Conservation (phyloP, 2,797 vertebrate species). For the Sitta carolinensis region DNA sequence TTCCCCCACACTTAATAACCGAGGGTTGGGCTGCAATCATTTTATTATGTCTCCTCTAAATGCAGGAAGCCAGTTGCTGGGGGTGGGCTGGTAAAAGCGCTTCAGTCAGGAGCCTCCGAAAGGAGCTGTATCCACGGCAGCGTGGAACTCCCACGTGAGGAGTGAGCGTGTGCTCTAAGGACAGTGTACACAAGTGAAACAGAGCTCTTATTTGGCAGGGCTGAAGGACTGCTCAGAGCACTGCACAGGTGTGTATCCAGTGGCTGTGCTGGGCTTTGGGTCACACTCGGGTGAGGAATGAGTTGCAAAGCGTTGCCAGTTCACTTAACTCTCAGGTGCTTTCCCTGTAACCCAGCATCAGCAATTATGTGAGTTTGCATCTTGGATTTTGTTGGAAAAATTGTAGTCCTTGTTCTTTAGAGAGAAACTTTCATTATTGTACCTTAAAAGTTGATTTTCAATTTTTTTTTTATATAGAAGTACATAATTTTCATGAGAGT, state of each 20-base stretch:
- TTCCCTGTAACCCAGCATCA: neutral
- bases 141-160: rapidly evolving
- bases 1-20: neutral
- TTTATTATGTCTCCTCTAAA: neutral
- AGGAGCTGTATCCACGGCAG: rapidly evolving
- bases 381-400: neutral
- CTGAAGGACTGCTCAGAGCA: neutral
- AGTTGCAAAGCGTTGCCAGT: neutral
- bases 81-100: neutral
- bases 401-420: neutral
- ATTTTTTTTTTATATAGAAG: neutral
- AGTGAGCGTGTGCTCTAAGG: rapidly evolving
- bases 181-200: neutral
- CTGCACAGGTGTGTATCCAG: neutral
- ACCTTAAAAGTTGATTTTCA: neutral
- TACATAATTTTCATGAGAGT: rapidly evolving
- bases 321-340: neutral
- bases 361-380: neutral
- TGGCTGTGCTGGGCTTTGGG: neutral
- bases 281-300: neutral
- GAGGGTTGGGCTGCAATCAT: neutral
- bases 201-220: too few relatives aligned
- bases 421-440: neutral
- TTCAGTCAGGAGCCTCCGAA: neutral
- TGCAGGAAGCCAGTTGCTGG: neutral